phyloP scores from a whole-genome alignment of 1,140 invertebrate genomes.

The Heliconius hewitsoni region DNA sequence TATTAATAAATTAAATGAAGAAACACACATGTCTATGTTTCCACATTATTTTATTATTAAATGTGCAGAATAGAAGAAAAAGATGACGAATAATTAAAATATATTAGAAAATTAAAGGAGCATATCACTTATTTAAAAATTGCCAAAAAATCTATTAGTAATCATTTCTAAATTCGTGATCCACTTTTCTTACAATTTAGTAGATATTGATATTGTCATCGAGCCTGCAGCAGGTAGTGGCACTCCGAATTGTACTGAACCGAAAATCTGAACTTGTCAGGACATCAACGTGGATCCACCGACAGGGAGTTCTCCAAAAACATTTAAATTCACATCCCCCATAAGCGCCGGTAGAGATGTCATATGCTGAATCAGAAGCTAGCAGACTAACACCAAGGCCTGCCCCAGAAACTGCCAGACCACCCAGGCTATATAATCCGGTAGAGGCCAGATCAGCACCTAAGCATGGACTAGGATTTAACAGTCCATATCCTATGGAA shows the following conservation, averaged over 20 bases:
- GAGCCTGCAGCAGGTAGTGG: constrained; percentile 49
- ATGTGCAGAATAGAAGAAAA: too few relatives aligned
- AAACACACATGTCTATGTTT: too few relatives aligned
- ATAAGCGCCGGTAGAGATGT: constrained; percentile 35
- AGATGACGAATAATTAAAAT: too few relatives aligned
- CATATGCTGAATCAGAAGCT: background rate
- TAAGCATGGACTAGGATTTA: background rate
- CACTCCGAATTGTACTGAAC: constrained; percentile 50
- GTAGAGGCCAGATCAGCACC: background rate
- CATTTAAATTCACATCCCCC: constrained; percentile 52
- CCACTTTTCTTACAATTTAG: too few relatives aligned
- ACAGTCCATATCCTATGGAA: background rate
- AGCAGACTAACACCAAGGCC: background rate
- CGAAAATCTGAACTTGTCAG: constrained; percentile 52
- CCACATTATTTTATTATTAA: too few relatives aligned
- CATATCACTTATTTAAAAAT: too few relatives aligned
- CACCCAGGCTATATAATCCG: background rate
- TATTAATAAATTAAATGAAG: too few relatives aligned
- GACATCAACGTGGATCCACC: constrained; percentile 48
- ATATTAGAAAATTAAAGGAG: too few relatives aligned
- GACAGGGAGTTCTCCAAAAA: constrained; percentile 58
- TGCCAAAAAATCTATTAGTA: too few relatives aligned
- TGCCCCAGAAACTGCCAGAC: background rate
- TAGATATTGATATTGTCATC: constrained; percentile 32
- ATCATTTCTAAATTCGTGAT: too few relatives aligned